Percentiles rank a stretch among this genome's conserved stretches.
Conservation (phyloP, 2,797 vertebrate genomes). For the Malurus leucopterus region DNA sequence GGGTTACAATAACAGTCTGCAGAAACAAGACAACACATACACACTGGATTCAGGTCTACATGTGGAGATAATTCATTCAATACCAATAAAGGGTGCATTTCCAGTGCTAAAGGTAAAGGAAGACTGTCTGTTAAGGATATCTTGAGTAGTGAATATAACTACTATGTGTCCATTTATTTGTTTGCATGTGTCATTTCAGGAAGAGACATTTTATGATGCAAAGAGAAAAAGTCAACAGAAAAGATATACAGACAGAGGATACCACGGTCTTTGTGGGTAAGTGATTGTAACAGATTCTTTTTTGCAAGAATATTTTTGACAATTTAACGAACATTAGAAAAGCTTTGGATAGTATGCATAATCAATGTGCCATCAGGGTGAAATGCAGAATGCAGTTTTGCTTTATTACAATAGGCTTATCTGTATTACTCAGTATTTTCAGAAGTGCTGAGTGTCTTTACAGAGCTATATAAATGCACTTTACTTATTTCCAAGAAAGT, state of each 20-base stretch:
- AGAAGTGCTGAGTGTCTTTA: conserved; percentile 29
- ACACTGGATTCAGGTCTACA: conserved; percentile 67
- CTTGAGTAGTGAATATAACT: background rate
- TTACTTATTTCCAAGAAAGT: conserved; percentile 56
- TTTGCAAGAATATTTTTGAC: conserved; percentile 41
- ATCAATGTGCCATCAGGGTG: conserved; percentile 50
- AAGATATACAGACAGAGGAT: conserved; percentile 44
- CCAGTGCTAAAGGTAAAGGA: conserved; percentile 53
- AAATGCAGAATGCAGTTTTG: conserved; percentile 27
- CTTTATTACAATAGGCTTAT: conserved; percentile 61
- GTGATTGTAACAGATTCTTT: conserved; percentile 36
- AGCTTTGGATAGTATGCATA: conserved; percentile 37
- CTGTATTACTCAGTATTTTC: conserved; percentile 33
- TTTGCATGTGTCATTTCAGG: conserved; percentile 17
- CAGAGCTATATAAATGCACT: conserved; percentile 49
- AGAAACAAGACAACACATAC: conserved; percentile 92
- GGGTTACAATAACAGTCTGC: conserved; percentile 98
- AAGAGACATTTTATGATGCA: conserved; percentile 32
- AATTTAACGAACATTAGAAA: conserved; percentile 54
- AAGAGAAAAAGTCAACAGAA: conserved; percentile 39
- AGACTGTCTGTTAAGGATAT: conserved; percentile 54
- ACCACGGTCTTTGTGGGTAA: conserved; percentile 18
- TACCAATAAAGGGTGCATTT: conserved; percentile 49
- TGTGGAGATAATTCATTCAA: conserved; percentile 43
- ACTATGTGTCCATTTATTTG: conserved; percentile 27